These are phyloP conservation scores for Percopsis transmontana DNA, from an alignment of 2,113 vertebrate genomes.

Conservation along the genomic window DNA sequence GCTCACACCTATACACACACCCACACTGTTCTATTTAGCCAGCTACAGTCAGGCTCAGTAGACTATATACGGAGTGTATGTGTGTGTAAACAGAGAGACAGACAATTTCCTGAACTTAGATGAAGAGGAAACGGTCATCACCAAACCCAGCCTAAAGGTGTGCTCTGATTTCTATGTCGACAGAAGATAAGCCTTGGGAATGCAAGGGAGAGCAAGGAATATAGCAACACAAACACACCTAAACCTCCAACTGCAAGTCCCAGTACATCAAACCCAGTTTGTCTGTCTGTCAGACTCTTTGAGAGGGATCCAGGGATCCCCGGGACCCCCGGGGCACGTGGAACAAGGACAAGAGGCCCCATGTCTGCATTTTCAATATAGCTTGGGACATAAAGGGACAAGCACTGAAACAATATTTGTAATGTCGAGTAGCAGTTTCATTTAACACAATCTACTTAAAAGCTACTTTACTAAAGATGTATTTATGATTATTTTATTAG, in stretches of 20 bases:
- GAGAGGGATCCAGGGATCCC: background rate
- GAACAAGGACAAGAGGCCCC: background rate
- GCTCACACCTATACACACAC: too few species aligned
- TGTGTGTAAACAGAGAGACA: slow-evolving; percentile 34
- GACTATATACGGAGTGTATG: too few species aligned
- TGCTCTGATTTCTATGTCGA: slow-evolving; percentile 1
- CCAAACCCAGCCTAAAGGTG: slow-evolving; percentile 14
- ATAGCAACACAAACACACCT: slow-evolving; percentile 11
- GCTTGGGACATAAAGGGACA: too few species aligned
- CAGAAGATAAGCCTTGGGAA: slow-evolving; percentile 31
- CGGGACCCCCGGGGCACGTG: slow-evolving; percentile 23
- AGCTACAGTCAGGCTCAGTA: too few species aligned
- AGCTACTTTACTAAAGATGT: too few species aligned
- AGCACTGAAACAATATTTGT: too few species aligned
- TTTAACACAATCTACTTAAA: too few species aligned
- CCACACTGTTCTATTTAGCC: too few species aligned
- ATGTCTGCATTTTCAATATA: background rate
- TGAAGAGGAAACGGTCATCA: background rate
- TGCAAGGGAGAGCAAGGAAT: slow-evolving; percentile 15
- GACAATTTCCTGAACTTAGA: slow-evolving; percentile 52
- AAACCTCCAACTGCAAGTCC: slow-evolving; percentile 21
- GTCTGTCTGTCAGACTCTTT: background rate
- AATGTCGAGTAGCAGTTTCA: too few species aligned
- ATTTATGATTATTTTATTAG: too few species aligned
- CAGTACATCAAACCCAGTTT: background rate